Evolutionary conservation across 2,888 invertebrate genomes (phyloP), one percentile per base, ranked within the genome.

Genomic region (Lithosia quadra): DNA sequence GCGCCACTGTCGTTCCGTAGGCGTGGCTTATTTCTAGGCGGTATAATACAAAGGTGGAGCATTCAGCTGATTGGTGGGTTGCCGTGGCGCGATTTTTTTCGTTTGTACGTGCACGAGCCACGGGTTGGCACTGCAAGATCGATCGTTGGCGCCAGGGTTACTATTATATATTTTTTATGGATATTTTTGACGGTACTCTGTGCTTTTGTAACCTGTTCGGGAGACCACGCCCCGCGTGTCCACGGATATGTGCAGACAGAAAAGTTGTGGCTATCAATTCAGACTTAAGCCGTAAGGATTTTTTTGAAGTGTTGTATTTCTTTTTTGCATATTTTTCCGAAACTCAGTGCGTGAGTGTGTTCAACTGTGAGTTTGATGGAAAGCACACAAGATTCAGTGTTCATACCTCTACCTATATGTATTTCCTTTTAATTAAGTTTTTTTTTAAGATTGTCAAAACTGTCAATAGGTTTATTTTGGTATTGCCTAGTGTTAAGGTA

Each of bases 161-260:
- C 94, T 92, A 95, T 95, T 94, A 95, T 91, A 90, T 93, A 91
- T 94, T 93, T 94, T 94, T 94, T 93, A 94, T 94, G 92, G 92
- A 88, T 92, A 94, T 93, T 94, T 95, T 95, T 93, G 94, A 93
- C 92, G 92, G 91, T 88, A 83, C 90, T 87, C 87, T 81, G 90
- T 90, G 88, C 92, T 91, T 91, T 91, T 86, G 91, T 92, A 94
- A 94, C 94, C 94, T 93, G 95, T 94, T 93, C 90, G 89, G 83
- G 83, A 74, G 73, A 88, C 93, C 94, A 90, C 95, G 95, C 95
- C 95, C 94, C 86, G 86, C 82, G 73, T 82, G 80, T 86, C 85
- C 84, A 88, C 86, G 87, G 86, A 87, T 89, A 90, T 91, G 90
- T 89, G 89, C 88, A 87, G 90, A 87, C 86, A 86, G 85, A 84